phyloP scores from a whole-genome alignment of 2,888 invertebrate species.

The Apamea anceps region DNA sequence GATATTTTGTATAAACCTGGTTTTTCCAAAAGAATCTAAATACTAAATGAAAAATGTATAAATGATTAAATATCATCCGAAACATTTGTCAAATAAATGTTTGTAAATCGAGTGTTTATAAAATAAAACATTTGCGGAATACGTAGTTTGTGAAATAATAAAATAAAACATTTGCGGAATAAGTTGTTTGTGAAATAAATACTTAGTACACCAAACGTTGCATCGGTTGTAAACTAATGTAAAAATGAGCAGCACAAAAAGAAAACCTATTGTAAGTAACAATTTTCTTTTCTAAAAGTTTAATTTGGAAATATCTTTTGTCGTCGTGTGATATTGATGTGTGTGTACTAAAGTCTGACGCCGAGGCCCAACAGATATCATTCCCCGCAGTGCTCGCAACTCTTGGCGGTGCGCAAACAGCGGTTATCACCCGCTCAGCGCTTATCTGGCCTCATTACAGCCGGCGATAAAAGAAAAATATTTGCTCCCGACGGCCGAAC shows the following conservation, averaged over 20 bases:
- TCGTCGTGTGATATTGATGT: background rate
- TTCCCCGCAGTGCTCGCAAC: slow-evolving; percentile 23
- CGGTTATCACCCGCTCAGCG: slow-evolving; percentile 53
- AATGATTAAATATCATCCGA: no score
- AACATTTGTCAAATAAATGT: no score
- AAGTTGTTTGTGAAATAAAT: no score
- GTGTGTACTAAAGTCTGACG: background rate
- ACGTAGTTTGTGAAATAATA: no score
- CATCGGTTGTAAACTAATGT: no score
- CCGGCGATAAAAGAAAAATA: slow-evolving; percentile 60
- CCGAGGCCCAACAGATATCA: slow-evolving; percentile 7
- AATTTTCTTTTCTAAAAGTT: background rate
- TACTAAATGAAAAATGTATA: no score
- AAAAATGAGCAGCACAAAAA: background rate
- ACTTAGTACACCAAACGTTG: no score
- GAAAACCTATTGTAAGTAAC: background rate
- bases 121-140: no score
- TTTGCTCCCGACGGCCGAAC: slow-evolving; percentile 46
- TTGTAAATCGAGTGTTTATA: no score
- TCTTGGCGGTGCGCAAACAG: slow-evolving; percentile 34
- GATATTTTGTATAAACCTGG: no score
- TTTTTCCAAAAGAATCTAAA: no score
- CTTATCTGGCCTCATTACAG: slow-evolving; percentile 59
- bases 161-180: no score
- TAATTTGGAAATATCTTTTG: background rate